Base-by-base conservation (phyloP, 1,140 invertebrate species). In the Gryon sp. region DNA sequence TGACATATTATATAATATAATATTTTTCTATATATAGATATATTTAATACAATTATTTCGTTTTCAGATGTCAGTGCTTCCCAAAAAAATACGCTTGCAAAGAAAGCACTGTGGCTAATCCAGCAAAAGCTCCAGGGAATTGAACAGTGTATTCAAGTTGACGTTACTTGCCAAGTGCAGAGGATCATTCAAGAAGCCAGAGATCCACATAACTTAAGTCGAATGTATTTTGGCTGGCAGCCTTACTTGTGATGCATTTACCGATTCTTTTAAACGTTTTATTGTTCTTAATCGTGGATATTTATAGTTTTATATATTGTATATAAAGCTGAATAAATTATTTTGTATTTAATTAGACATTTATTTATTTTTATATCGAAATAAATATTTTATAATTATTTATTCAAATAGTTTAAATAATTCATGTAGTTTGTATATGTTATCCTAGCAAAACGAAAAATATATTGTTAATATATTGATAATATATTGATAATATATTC, bases 221-320 rank as follows among this genome's bases (percentile, higher is more conserved):
- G 91, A 38, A 88, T 98, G 0, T 98, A 91, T 89, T 88, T 87
- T 74, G 97, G 97, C 7, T 99, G 97, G 97, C 95, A 97, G 88
- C 92, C 97, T 2, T 97, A 95, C 83, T 77, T 91, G 15, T 90
- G 83, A 89, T 28, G n/a, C n/a, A n/a, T n/a, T n/a, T n/a, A n/a
- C n/a, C n/a, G n/a, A n/a, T n/a, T n/a, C n/a, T n/a, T n/a, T n/a
- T n/a, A n/a, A n/a, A n/a, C n/a, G n/a, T n/a, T n/a, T n/a, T n/a
- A n/a, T n/a, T n/a, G n/a, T n/a, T n/a, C n/a, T n/a, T n/a, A n/a
- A n/a, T n/a, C n/a, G n/a, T n/a, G n/a, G n/a, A n/a, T n/a, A n/a
- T n/a, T n/a, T n/a, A n/a, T n/a, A n/a, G n/a, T n/a, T n/a, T n/a
- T n/a, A n/a, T n/a, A n/a, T n/a, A n/a, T n/a, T n/a, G n/a, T n/a